Evolutionary conservation across 92 coral and sea anemone species (phyloP), one percentile per base, ranked within the genome.

Genomic region (Heteractis magnifica): DNA sequence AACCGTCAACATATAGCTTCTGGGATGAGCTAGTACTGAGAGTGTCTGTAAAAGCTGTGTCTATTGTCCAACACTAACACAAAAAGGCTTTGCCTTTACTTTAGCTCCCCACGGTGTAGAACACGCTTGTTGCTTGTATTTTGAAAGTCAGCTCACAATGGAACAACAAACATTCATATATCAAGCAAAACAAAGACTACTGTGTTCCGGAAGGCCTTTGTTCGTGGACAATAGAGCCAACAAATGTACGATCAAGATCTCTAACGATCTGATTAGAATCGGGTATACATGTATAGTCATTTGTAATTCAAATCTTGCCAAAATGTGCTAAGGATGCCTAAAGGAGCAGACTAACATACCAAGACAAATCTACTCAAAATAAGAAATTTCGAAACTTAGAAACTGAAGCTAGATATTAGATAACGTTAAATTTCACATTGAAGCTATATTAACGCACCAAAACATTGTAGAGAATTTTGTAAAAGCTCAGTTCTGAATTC

Each of bases 271-370:
- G 16, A 4, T 68, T 68, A 48, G 7, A 10, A 26, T 21, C 14
- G 23, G 15, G 13, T 34, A 34, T 2, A 26, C 26, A 26, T 26
- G 26, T 26, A 53, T 34, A 34, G 23, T 23, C 26, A 68, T 68
- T 68, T 68, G 73, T 48, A 68, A 68, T 20, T 68, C 73, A 68
- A 68, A 68, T 68, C 49, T 23, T 68, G 49, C 20, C 72, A 12
- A 68, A 68, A 68, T 20, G 48, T 20, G 49, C 50, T 8, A 4
- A 23, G 49, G 49, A 26, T 2, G 6, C 49, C 14, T 68, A 21
- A 5, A 68, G 10, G 23, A 65, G 26, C 2, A 65, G 7, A 65
- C 26, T 4, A 68, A 68, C 19, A 68, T 26, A 68, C 11, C 3
- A 26, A 6, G 14, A 68, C 8, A 20, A 68, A 68, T 34, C 44